These are phyloP conservation scores for Donacobius atricapilla DNA, from an alignment of 2,113 vertebrate species.

Conservation along the genomic window DNA sequence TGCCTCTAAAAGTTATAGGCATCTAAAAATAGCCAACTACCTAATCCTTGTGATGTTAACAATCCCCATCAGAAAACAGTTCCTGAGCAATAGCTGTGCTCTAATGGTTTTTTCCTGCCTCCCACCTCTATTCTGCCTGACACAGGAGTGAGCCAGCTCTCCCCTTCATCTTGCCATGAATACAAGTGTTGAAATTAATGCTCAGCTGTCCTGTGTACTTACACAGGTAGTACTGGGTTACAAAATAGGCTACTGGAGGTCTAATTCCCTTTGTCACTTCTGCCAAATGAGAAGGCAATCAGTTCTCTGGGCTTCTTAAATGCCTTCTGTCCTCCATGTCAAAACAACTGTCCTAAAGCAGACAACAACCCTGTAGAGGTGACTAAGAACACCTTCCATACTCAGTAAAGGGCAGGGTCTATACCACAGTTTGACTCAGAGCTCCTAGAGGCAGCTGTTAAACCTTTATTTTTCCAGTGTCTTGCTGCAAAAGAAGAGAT, in stretches of 20 bases:
- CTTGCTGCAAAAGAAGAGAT: background rate
- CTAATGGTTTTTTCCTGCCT: background rate
- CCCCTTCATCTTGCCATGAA: background rate
- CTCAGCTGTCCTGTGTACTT: background rate
- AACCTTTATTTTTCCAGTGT: background rate
- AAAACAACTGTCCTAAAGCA: background rate
- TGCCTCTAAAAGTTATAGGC: slow-evolving; percentile 34
- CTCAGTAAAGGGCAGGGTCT: background rate
- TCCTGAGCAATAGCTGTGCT: background rate
- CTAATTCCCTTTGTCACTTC: background rate
- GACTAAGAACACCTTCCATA: background rate
- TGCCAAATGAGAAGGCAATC: background rate
- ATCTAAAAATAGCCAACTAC: slow-evolving; percentile 44
- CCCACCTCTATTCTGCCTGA: background rate
- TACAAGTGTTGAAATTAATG: background rate
- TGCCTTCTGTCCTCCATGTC: background rate
- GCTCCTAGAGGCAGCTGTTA: background rate
- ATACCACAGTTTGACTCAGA: accelerated
- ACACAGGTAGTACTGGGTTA: background rate
- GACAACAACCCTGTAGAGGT: background rate
- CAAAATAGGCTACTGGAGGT: background rate
- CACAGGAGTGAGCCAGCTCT: background rate
- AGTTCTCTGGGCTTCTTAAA: background rate
- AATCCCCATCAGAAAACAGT: background rate
- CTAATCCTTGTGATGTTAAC: slow-evolving; percentile 19